Percentiles rank a stretch among this genome's conserved stretches.
These are phyloP conservation scores for Geopemphigus sp. DNA, from an alignment of 1,140 invertebrate species.

Conservation along the genomic window DNA sequence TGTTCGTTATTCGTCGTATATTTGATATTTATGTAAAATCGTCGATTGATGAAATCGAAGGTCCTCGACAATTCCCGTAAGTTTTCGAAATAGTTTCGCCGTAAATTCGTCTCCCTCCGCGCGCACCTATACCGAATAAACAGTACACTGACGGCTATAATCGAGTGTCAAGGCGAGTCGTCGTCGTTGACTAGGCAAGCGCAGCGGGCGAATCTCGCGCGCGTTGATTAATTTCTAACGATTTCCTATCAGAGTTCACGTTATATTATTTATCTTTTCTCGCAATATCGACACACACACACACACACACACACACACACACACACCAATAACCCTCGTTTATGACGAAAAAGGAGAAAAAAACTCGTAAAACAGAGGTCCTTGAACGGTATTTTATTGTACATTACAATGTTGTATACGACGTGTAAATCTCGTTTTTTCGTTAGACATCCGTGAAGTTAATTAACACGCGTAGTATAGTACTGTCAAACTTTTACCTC, in stretches of 20 bases:
- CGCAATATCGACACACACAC: background rate
- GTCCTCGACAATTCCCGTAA: too few species aligned
- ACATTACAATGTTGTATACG: too few species aligned
- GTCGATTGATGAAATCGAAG: too few species aligned
- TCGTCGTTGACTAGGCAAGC: background rate
- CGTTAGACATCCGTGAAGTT: too few species aligned
- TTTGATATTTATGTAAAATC: too few species aligned
- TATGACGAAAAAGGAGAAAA: background rate
- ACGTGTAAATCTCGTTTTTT: too few species aligned
- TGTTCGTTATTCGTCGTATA: background rate
- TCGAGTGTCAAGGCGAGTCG: slow-evolving; percentile 10
- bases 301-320: background rate
- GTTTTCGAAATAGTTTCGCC: too few species aligned
- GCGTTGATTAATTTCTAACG: background rate
- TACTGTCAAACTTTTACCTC: too few species aligned
- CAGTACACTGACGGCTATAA: background rate
- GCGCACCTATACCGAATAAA: background rate
- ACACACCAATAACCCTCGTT: too few species aligned
- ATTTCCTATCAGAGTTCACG: background rate
- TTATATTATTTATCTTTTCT: background rate
- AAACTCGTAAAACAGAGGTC: background rate
- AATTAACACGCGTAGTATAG: too few species aligned
- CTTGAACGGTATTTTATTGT: slow-evolving; percentile 16
- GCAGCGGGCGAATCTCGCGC: background rate
- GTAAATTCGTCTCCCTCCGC: background rate